These are phyloP conservation scores for Otocyon megalotis DNA, from an alignment of 2,113 vertebrate genomes.

Conservation along the genomic window DNA sequence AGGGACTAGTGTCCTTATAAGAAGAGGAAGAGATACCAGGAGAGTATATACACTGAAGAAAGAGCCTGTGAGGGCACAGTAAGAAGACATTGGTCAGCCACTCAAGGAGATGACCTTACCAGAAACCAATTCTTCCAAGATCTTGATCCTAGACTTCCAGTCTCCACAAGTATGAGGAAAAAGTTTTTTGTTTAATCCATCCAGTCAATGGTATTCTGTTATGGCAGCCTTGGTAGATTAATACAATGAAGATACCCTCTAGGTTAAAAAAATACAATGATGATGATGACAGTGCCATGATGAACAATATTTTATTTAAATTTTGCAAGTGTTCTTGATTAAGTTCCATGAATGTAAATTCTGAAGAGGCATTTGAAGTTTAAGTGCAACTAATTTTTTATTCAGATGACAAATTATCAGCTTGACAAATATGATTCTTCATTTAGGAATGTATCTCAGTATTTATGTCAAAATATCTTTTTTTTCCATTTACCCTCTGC, in stretches of 20 bases:
- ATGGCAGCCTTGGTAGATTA: neutral
- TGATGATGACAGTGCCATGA: neutral
- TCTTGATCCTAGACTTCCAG: neutral
- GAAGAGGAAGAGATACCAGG: neutral
- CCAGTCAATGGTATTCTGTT: neutral
- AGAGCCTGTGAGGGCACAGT: neutral
- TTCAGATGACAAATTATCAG: slow-evolving; percentile 1
- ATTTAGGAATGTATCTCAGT: neutral
- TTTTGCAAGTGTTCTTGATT: neutral
- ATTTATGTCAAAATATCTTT: neutral
- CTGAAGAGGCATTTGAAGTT: neutral
- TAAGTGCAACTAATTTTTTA: neutral
- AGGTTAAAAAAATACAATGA: neutral
- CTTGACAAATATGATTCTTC: neutral
- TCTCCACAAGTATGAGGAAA: neutral
- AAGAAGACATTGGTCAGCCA: neutral
- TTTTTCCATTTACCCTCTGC: neutral
- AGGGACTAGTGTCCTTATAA: neutral
- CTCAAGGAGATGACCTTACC: neutral
- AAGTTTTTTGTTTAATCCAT: neutral
- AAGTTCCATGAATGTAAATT: neutral
- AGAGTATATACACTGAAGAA: neutral
- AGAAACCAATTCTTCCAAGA: neutral
- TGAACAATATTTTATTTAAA: neutral
- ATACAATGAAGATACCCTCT: neutral